Conservation (phyloP, 2,113 vertebrate genomes). For the Mohoua ochrocephala region DNA sequence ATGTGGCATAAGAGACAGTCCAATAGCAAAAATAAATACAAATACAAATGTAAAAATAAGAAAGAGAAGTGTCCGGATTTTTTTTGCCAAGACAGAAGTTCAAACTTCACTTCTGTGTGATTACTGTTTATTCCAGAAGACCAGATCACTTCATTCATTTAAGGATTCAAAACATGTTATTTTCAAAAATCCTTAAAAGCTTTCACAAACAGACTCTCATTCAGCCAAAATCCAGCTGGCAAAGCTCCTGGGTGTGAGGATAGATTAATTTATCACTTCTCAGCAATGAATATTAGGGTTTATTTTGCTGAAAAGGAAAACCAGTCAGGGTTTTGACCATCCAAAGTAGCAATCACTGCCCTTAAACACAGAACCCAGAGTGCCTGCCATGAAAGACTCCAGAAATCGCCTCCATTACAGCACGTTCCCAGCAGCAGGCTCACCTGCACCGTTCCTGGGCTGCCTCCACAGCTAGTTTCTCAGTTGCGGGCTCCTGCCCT, state of each 20-base stretch:
- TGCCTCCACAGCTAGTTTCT: not conserved
- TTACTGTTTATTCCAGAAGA: not conserved
- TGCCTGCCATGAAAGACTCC: not conserved
- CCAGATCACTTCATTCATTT: not conserved
- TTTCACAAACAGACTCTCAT: conserved; percentile 34
- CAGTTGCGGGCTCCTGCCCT: accelerated
- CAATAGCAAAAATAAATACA: not conserved
- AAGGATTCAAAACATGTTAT: conserved; percentile 7
- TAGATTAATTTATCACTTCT: conserved; percentile 27
- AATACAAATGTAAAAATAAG: not conserved
- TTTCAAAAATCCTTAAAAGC: conserved; percentile 20
- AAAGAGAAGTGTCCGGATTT: not conserved
- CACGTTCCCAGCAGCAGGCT: not conserved
- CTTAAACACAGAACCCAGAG: not conserved
- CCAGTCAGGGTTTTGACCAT: not conserved
- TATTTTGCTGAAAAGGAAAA: conserved; percentile 1
- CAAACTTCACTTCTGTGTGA: not conserved
- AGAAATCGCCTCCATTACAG: not conserved
- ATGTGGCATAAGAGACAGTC: not conserved
- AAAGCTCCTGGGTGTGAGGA: conserved; percentile 15
- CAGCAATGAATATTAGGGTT: not conserved
- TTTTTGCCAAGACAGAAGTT: not conserved
- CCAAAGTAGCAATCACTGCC: not conserved
- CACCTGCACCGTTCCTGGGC: accelerated
- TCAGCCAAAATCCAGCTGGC: conserved; percentile 35